Percentiles rank a stretch among this genome's conserved stretches.
These are phyloP conservation scores for Bombus confusus DNA, from an alignment of 1,140 invertebrate species.

Conservation along the genomic window DNA sequence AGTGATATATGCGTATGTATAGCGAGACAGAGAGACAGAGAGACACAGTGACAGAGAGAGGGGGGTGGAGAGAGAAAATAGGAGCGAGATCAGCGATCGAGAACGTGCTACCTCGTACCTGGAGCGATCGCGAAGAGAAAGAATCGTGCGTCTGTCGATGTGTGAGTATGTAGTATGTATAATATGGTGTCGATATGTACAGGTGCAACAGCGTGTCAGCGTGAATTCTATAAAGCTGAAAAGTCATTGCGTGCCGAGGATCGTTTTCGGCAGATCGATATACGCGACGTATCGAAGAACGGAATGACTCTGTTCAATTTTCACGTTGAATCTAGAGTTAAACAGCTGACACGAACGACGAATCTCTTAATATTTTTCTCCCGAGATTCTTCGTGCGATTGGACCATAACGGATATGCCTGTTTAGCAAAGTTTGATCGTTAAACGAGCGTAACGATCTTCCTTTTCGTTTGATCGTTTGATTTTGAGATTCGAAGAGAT, in stretches of 20 bases:
- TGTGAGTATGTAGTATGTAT: background rate
- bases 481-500: too few species aligned
- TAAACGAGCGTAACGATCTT: too few species aligned
- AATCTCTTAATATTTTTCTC: background rate
- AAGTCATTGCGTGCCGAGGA: slow-evolving; percentile 55
- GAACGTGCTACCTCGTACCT: slow-evolving; percentile 65
- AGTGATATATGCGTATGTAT: background rate
- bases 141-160: background rate
- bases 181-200: background rate
- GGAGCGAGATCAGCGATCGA: slow-evolving; percentile 49
- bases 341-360: background rate
- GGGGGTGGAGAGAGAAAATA: background rate
- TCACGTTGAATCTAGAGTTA: background rate
- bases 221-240: slow-evolving; percentile 53
- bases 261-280: slow-evolving; percentile 23
- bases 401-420: too few species aligned
- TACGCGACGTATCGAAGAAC: background rate
- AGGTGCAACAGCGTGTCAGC: background rate
- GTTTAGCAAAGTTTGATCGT: too few species aligned
- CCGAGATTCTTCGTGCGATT: background rate
- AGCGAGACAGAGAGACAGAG: background rate
- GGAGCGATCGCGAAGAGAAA: slow-evolving; percentile 50
- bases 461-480: fast-evolving
- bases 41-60: background rate
- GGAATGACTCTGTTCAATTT: background rate